Evolutionary conservation across 2,888 invertebrate genomes (phyloP).

Genomic region (Autographa gamma): DNA sequence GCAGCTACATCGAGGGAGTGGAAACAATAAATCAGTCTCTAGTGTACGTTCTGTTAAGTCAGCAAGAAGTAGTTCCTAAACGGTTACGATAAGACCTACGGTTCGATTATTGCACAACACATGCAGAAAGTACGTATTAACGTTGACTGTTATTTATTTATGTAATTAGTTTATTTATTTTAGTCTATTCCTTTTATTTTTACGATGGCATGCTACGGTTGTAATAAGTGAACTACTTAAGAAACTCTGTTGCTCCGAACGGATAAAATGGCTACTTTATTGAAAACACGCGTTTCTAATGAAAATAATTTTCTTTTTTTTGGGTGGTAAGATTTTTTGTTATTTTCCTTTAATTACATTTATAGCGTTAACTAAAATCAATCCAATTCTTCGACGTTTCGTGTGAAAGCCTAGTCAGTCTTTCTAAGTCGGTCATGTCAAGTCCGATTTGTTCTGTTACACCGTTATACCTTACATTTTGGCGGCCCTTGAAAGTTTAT

Average conservation of each 20-base stretch:
- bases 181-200: conserved; percentile 67
- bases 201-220: conserved; percentile 62
- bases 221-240: conserved; percentile 64
- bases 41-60: conserved; percentile 74
- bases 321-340: conserved; percentile 25
- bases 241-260: conserved; percentile 69
- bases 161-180: conserved; percentile 50
- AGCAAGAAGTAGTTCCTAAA: conserved; percentile 79
- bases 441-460: conserved; percentile 48
- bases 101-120: conserved; percentile 87
- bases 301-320: conserved; percentile 34
- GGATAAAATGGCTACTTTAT: conserved; percentile 47
- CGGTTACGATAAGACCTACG: conserved; percentile 76
- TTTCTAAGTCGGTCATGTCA: conserved; percentile 52
- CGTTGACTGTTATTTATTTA: conserved; percentile 66
- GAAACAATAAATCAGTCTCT: conserved; percentile 77
- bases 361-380: conserved; percentile 24
- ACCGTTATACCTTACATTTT: conserved; percentile 29
- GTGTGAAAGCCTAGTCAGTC: conserved; percentile 53
- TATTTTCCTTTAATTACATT: conserved; percentile 17
- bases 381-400: conserved; percentile 34
- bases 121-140: conserved; percentile 85
- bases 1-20: conserved; percentile 39
- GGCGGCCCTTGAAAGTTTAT: conserved; percentile 48
- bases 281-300: conserved; percentile 40